Conservation (phyloP, 2,113 vertebrate species). For the Pan troglodytes region DNA sequence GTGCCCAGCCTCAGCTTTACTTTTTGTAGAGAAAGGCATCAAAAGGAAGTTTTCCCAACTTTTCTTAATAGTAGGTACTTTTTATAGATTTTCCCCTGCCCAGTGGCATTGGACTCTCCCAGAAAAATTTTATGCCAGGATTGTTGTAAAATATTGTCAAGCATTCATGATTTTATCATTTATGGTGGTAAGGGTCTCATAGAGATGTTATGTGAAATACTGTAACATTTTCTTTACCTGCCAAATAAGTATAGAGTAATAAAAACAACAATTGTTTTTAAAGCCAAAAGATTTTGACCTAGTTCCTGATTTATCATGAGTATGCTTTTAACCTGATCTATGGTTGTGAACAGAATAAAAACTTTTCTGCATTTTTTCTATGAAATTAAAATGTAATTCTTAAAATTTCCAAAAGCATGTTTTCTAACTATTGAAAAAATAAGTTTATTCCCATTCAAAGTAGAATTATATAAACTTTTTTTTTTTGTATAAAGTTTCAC, state of each 20-base stretch:
- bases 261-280: not conserved
- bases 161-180: not conserved
- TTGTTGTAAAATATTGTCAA: not conserved
- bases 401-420: not conserved
- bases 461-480: not conserved
- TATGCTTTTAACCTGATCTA: not conserved
- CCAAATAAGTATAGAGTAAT: not conserved
- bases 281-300: not conserved
- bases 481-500: not conserved
- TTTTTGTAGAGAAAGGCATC: not conserved
- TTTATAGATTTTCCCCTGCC: not conserved
- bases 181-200: not conserved
- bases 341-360: not conserved
- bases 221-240: not conserved
- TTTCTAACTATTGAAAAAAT: not conserved
- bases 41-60: not conserved
- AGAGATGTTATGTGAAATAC: not conserved
- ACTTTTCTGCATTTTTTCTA: not conserved
- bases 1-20: no score
- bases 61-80: not conserved
- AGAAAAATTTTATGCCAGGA: not conserved
- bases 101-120: not conserved
- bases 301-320: not conserved
- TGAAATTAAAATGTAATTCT: constrained; percentile 28
- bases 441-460: not conserved